phyloP scores from a whole-genome alignment of 2,113 vertebrate genomes.

The Orientallactaga bullata region DNA sequence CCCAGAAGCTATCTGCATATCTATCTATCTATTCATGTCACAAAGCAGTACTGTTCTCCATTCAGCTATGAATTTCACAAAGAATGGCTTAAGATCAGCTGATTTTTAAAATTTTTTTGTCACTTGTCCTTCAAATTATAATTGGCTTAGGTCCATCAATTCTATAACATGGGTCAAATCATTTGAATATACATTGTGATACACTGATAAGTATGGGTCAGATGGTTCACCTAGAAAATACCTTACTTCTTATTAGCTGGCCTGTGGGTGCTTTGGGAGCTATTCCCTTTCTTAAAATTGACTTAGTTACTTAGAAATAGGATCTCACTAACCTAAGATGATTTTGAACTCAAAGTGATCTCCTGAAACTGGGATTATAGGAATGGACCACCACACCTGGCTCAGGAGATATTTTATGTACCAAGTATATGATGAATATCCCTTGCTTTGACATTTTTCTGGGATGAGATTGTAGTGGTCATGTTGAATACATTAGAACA shows the following conservation, averaged over 20 bases:
- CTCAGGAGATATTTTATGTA: neutral
- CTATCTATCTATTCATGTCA: slow-evolving; percentile 26
- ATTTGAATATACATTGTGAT: neutral
- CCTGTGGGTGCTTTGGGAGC: neutral
- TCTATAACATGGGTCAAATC: slow-evolving; percentile 8
- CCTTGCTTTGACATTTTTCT: slow-evolving; percentile 42
- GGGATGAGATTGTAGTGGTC: neutral
- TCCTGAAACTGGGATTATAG: neutral
- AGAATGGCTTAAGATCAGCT: slow-evolving; percentile 41
- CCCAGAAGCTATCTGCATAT: neutral
- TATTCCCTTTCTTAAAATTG: neutral
- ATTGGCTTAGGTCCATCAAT: slow-evolving; percentile 17
- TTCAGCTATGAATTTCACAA: neutral
- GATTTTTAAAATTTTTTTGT: neutral
- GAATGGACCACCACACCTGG: neutral
- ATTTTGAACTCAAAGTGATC: neutral
- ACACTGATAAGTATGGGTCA: neutral
- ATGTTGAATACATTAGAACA: neutral
- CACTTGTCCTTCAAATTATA: slow-evolving; percentile 58
- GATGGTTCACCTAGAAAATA: neutral
- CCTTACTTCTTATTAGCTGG: neutral
- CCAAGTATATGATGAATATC: neutral
- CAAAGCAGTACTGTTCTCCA: neutral
- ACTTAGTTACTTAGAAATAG: neutral
- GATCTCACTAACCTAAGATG: neutral